These are phyloP conservation scores for Cydia amplana DNA, from an alignment of 1,140 invertebrate genomes.

Conservation along the genomic window DNA sequence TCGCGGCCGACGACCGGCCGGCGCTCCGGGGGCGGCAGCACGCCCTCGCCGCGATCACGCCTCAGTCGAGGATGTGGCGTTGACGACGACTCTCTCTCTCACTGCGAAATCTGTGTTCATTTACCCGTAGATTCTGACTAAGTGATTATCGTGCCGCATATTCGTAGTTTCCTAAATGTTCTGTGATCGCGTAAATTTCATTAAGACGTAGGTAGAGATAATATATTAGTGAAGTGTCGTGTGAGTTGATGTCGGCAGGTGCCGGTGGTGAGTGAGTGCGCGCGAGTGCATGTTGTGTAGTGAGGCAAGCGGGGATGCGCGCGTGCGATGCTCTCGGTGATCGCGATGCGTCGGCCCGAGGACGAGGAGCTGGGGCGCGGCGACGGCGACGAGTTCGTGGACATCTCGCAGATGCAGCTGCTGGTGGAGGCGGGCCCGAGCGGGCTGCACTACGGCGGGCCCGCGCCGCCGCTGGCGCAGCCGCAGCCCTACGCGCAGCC, in stretches of 20 bases:
- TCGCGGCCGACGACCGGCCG: constrained; percentile 60
- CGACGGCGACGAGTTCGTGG: constrained; percentile 81
- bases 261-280: constrained; percentile 40
- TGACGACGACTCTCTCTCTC: constrained; percentile 67
- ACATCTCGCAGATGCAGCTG: constrained; percentile 82
- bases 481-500: constrained; percentile 63
- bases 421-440: constrained; percentile 78
- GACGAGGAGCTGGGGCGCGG: constrained; percentile 72
- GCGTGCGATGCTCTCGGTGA: constrained; percentile 77
- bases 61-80: constrained; percentile 75
- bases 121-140: constrained; percentile 67
- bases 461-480: constrained; percentile 72
- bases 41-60: constrained; percentile 60
- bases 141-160: constrained; percentile 56
- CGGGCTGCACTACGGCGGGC: constrained; percentile 70
- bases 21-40: constrained; percentile 66
- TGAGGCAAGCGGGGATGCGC: constrained; percentile 67
- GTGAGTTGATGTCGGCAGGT: constrained; percentile 39
- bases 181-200: constrained; percentile 73
- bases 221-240: constrained; percentile 39
- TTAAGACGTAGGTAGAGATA: constrained; percentile 54
- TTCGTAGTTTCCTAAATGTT: constrained; percentile 60
- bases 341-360: constrained; percentile 77
- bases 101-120: constrained; percentile 75
- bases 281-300: constrained; percentile 50